A percentile compares a stretch with the other conserved stretches of the same genome.
Evolutionary conservation across 1,140 invertebrate species (phyloP).

Genomic region (Cyclina sinensis): DNA sequence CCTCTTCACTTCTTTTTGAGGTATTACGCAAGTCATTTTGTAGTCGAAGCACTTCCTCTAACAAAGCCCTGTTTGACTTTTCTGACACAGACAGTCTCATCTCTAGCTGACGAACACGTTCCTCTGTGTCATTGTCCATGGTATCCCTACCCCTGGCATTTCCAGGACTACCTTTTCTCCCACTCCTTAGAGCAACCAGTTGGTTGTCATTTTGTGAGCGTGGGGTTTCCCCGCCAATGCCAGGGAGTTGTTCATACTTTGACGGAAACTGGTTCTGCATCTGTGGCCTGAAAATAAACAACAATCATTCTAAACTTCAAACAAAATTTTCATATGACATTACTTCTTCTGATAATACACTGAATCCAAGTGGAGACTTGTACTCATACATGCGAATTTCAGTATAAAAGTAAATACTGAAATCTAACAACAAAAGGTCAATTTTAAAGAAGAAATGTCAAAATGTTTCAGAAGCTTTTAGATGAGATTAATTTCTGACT

Average conservation of each 20-base stretch:
- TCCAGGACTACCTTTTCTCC: constrained; percentile 67
- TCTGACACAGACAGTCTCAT: constrained; percentile 84
- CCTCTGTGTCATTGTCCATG: constrained; percentile 77
- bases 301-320: no score
- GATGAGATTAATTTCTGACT: no score
- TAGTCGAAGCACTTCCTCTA: constrained; percentile 86
- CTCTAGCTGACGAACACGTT: constrained; percentile 82
- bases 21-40: constrained; percentile 84
- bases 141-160: constrained; percentile 18
- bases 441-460: no score
- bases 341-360: no score
- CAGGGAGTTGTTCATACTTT: constrained; percentile 80
- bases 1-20: constrained; percentile 82
- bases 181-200: constrained; percentile 72
- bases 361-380: no score
- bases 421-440: no score
- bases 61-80: constrained; percentile 84
- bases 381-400: no score
- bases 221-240: constrained; percentile 75
- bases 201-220: constrained; percentile 70
- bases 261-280: constrained; percentile 76
- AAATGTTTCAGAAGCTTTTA: no score
- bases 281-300: constrained; percentile 76
- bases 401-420: no score
- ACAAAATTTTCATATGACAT: no score